Percentiles rank a stretch among this genome's conserved stretches.
Conservation (phyloP, 2,888 invertebrate genomes). For the Formica aserva region DNA sequence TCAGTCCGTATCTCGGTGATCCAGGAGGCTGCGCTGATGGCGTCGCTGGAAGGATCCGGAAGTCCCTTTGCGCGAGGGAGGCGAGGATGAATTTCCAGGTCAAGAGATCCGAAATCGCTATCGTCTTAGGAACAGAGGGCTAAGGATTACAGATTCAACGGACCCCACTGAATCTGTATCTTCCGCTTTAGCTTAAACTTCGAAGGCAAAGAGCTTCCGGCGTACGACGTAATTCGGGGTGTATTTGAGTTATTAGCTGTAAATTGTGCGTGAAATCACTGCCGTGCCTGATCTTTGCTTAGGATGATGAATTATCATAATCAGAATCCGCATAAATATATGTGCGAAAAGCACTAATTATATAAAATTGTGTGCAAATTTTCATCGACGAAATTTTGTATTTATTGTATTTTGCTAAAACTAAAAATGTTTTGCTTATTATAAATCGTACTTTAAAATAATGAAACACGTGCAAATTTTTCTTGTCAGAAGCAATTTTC, state of each 20-base stretch:
- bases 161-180: constrained; percentile 67
- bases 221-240: constrained; percentile 56
- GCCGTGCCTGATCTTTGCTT: constrained; percentile 37
- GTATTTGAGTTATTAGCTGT: constrained; percentile 52
- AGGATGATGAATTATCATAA: constrained; percentile 44
- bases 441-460: neutral
- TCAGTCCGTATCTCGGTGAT: constrained; percentile 49
- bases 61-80: constrained; percentile 61
- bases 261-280: constrained; percentile 49
- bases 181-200: constrained; percentile 69
- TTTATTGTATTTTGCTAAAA: neutral
- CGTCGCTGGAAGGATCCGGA: constrained; percentile 62
- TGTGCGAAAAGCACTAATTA: neutral
- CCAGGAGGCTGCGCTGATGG: constrained; percentile 45
- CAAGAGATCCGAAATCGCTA: constrained; percentile 75
- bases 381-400: neutral
- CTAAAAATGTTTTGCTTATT: neutral
- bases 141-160: constrained; percentile 74
- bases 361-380: neutral
- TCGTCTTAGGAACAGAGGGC: constrained; percentile 73
- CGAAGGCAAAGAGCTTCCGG: constrained; percentile 59
- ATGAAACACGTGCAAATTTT: neutral
- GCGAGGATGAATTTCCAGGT: constrained; percentile 72
- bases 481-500: neutral
- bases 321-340: neutral